These are phyloP conservation scores for Cephalopterus ornatus DNA, from an alignment of 2,113 vertebrate genomes.

Conservation along the genomic window DNA sequence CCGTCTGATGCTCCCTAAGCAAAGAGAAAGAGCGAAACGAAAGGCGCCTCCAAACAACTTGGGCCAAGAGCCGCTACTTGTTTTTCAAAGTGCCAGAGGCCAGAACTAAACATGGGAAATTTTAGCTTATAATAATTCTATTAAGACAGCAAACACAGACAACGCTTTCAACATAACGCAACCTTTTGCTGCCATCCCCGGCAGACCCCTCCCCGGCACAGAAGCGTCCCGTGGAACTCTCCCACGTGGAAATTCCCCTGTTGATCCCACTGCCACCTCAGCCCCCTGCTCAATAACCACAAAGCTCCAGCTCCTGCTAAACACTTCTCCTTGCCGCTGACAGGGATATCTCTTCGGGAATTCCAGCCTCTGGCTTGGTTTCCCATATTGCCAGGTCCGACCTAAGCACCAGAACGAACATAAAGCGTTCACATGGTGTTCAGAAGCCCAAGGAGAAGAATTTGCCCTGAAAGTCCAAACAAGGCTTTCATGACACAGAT, in stretches of 20 bases:
- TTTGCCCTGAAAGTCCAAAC: not conserved
- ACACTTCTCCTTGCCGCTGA: not conserved
- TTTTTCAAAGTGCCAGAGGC: not conserved
- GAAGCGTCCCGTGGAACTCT: not conserved
- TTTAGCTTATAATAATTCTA: not conserved
- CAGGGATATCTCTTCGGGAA: not conserved
- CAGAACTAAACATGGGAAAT: not conserved
- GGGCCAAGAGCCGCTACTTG: not conserved
- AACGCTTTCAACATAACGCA: accelerated
- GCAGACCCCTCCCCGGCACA: not conserved
- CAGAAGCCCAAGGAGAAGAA: not conserved
- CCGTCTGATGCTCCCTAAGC: not conserved
- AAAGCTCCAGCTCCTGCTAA: not conserved
- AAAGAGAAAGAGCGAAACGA: not conserved
- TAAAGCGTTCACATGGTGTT: not conserved
- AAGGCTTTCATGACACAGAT: not conserved
- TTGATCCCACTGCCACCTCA: not conserved
- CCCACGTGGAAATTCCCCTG: not conserved
- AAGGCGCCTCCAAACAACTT: accelerated
- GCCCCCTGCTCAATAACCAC: not conserved
- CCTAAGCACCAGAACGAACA: not conserved
- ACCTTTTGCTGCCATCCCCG: not conserved
- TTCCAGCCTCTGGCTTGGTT: not conserved
- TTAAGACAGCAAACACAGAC: not conserved
- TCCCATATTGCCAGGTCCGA: not conserved